Evolutionary conservation across 2,888 invertebrate genomes (phyloP), one percentile per base, ranked within the genome.

Genomic region (Anagyrus pseudococci): DNA sequence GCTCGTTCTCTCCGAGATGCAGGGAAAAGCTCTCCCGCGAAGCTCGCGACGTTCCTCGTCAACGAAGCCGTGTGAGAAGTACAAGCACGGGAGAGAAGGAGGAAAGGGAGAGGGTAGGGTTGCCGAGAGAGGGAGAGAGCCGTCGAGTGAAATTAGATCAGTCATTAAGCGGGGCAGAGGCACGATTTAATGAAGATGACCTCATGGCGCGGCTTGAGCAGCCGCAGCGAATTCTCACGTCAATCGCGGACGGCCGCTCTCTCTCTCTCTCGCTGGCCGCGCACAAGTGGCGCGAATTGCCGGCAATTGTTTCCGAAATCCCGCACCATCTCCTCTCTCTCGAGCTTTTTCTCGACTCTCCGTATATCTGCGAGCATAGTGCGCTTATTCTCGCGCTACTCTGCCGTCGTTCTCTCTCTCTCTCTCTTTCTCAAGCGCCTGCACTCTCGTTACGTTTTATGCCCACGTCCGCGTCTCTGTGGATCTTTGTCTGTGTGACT

Each of bases 241-340:
- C 79, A 81, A 81, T 81, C 77, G 77, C 77, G 77, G 78, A 2
- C 26, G 46, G 20, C 37, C 44, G 15, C 26, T n/a, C 22, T n/a
- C n/a, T n/a, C n/a, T n/a, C n/a, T n/a, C n/a, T n/a, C n/a, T n/a
- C n/a, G n/a, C n/a, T n/a, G n/a, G n/a, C n/a, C 10, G n/a, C 33
- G 50, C 79, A 77, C 77, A 80, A 80, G 79, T 81, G 80, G 79
- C 78, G 77, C 73, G 81, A 80, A 81, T 81, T 81, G 80, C 75
- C 78, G 79, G 78, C 81, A 81, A 81, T 80, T 80, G 80, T 81
- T 81, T 81, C 80, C 81, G 80, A 81, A 81, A 81, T 81, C 81
- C 81, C 79, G 78, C 77, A 77, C 76, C 77, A 75, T 74, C 72
- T 62, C 64, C 66, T 46, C 58, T n/a, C 58, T 4, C 33, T 15